A percentile compares a stretch with the other conserved stretches of the same genome.
These are phyloP conservation scores for Ips typographus DNA, from an alignment of 1,140 invertebrate species.

Conservation along the genomic window DNA sequence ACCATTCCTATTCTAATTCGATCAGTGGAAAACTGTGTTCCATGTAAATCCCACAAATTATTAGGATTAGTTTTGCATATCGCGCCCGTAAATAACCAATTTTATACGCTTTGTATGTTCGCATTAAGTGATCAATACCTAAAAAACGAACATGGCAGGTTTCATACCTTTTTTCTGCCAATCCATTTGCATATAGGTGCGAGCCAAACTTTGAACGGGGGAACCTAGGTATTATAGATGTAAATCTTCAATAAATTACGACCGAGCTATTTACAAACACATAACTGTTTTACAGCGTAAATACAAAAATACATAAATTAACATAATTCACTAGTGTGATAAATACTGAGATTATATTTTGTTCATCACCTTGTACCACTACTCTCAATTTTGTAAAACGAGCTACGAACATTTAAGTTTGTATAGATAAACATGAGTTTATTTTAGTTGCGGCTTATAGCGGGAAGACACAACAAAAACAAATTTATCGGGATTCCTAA, in stretches of 20 bases:
- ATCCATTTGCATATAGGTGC: too few species aligned
- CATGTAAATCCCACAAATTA: constrained; percentile 19
- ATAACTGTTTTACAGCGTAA: too few species aligned
- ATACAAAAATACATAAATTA: too few species aligned
- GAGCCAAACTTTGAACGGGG: too few species aligned
- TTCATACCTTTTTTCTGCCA: too few species aligned
- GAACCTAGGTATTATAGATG: too few species aligned
- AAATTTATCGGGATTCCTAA: constrained; percentile 9
- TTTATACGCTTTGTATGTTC: constrained; percentile 8
- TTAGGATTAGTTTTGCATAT: constrained; percentile 18
- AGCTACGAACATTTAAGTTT: too few species aligned
- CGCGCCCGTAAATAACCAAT: constrained; percentile 12
- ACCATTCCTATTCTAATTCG: constrained; percentile 27
- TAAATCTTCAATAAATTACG: too few species aligned
- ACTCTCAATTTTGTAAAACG: too few species aligned
- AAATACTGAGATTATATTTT: neutral
- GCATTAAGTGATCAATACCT: constrained; percentile 13
- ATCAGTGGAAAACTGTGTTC: constrained; percentile 1
- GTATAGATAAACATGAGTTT: neutral
- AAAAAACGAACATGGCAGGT: neutral
- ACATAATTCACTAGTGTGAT: too few species aligned
- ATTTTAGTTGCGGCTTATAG: neutral
- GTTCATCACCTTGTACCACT: neutral
- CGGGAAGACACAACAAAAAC: constrained; percentile 22
- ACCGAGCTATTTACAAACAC: too few species aligned